Conservation (phyloP, 2,113 vertebrate genomes). For the Campylomormyrus numenius region DNA sequence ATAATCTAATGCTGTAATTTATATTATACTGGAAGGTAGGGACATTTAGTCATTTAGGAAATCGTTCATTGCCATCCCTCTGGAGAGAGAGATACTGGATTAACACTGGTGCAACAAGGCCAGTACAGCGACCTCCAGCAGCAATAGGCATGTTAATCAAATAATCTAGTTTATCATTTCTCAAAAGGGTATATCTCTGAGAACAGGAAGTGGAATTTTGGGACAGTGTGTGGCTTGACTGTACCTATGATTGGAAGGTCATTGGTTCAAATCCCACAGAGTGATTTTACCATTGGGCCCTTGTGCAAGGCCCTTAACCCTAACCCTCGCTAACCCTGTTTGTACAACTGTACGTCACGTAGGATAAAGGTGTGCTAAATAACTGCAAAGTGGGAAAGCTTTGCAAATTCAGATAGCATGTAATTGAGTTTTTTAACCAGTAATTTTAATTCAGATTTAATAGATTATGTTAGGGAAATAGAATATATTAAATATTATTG, state of each 20-base stretch:
- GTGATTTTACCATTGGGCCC: background rate
- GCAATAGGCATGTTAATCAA: slow-evolving; percentile 4
- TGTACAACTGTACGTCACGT: background rate
- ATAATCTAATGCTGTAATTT: slow-evolving; percentile 18
- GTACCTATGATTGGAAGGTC: background rate
- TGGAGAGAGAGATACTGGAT: background rate
- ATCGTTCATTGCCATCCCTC: background rate
- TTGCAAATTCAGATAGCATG: background rate
- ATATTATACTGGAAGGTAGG: slow-evolving; percentile 14
- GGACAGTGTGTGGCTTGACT: background rate
- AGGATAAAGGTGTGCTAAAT: background rate
- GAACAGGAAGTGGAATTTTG: background rate
- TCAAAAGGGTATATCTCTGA: background rate
- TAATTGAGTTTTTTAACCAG: background rate
- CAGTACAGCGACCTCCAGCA: background rate
- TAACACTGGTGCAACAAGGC: slow-evolving; percentile 18
- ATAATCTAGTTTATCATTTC: slow-evolving; percentile 15
- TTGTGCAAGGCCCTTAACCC: background rate
- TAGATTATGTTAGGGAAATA: background rate
- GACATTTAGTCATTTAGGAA: slow-evolving; percentile 6
- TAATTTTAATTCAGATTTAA: background rate
- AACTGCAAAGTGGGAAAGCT: background rate
- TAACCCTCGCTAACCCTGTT: background rate
- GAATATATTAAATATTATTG: background rate
- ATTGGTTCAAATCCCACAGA: background rate